These are phyloP conservation scores for Thamnophis elegans DNA, from an alignment of 2,797 vertebrate species.

Conservation along the genomic window DNA sequence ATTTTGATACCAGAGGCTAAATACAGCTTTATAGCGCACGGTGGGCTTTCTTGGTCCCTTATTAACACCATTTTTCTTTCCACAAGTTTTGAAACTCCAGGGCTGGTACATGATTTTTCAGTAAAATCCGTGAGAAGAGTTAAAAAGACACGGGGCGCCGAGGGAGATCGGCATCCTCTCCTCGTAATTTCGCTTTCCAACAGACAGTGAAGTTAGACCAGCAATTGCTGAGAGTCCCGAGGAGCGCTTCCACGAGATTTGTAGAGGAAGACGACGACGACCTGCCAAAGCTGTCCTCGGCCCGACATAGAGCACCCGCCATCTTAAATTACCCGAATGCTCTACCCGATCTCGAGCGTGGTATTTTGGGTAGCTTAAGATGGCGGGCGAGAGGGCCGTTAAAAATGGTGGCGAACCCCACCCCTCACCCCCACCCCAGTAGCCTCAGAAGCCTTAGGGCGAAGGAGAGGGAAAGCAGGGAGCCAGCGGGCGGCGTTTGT, in stretches of 20 bases:
- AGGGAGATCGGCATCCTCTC: background rate
- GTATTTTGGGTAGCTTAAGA: background rate
- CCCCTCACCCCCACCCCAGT: too few species aligned
- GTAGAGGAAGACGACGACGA: background rate
- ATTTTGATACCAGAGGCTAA: background rate
- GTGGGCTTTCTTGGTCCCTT: background rate
- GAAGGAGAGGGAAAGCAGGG: background rate
- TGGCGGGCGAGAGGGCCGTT: background rate
- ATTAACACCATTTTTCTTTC: background rate
- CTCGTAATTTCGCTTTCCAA: background rate
- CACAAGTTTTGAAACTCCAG: background rate
- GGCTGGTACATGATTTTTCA: background rate
- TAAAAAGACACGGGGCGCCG: background rate
- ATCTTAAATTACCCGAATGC: background rate
- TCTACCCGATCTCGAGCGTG: background rate
- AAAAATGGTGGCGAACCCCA: background rate
- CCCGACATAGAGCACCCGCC: rapidly evolving
- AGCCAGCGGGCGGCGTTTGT: background rate
- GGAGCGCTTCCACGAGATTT: background rate
- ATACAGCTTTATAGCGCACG: background rate
- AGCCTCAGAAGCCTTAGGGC: background rate
- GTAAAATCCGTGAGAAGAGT: background rate
- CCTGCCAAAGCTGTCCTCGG: rapidly evolving
- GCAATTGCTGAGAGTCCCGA: background rate
- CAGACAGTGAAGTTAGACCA: background rate